Base-by-base conservation (phyloP, 1,140 invertebrate genomes). In the Tribolium madens region DNA sequence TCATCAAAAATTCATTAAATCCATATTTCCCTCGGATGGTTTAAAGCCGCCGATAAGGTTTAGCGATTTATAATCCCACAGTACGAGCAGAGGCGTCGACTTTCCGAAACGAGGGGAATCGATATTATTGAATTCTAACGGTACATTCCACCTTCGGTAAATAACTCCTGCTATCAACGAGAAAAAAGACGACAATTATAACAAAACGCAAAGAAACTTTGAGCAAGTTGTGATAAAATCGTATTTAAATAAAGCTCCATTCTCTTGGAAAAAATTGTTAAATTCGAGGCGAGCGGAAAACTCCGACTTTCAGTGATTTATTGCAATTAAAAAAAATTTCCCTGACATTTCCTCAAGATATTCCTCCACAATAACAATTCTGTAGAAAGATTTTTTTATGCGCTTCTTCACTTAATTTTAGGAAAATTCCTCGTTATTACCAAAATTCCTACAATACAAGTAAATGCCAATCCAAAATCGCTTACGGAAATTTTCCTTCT, bases 1-100 rank as follows among this genome's bases (percentile, higher is more conserved):
- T 13, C 26, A 64, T 64, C 57, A 64, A 64, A 64, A 64, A 64
- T 64, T 64, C 57, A 64, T 64, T 31, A 64, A 64, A 64, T 64
- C 57, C 26, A 64, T 64, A 64, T 64, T 64, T 33, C 57, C 21
- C 10, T 21, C 9, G 50, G 50, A 52, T 21, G 52, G 52, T 57
- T 57, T 57, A 57, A n/a, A n/a, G 18, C 53, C 14, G 2, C 15
- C 21, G 53, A 60, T 60, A 60, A 60, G 21, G 21, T 14, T 33
- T 12, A 18, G 26, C 57, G 21, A 33, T 64, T 64, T 64, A 33
- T 64, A 64, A 64, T 33, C 53, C 48, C 46, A 47, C 2, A 31
- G 26, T 6, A 31, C 36, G 21, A 26, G 2, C 21, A 26, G 21
- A 3, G 21, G 21, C 18, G 18, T 1, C 18, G 18, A 21, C 18